Conservation (phyloP, 2,888 invertebrate genomes). For the Chydorus sphaericus region DNA sequence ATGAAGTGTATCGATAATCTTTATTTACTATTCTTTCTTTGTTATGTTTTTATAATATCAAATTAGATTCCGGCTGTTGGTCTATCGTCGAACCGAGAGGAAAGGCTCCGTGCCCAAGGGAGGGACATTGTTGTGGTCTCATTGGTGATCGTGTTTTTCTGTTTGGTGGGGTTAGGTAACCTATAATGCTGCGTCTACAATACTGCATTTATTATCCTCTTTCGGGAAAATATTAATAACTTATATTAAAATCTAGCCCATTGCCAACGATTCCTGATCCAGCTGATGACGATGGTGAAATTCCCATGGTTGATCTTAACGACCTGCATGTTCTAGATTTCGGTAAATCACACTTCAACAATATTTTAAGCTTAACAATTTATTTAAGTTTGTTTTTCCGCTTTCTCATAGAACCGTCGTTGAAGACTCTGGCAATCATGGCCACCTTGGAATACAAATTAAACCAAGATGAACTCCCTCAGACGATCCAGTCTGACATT, state of each 20-base stretch:
- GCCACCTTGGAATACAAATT: conserved; percentile 47
- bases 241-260: conserved; percentile 17
- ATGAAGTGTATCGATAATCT: neutral
- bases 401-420: conserved; percentile 39
- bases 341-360: conserved; percentile 26
- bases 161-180: conserved; percentile 80
- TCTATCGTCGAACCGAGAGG: conserved; percentile 41
- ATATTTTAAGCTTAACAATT: no score
- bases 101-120: conserved; percentile 43
- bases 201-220: no score
- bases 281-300: conserved; percentile 12
- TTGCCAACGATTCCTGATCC: conserved; percentile 17
- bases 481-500: conserved; percentile 45
- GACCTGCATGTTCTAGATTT: conserved; percentile 72
- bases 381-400: neutral
- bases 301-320: conserved; percentile 56
- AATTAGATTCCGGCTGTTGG: conserved; percentile 40
- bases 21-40: neutral
- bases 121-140: conserved; percentile 66
- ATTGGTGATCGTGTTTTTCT: conserved; percentile 57
- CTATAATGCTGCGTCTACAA: neutral
- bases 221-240: no score
- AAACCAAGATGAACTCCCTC: conserved; percentile 46
- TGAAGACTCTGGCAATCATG: conserved; percentile 56
- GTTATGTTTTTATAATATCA: neutral